Evolutionary conservation across 1,140 invertebrate genomes (phyloP), one percentile per base, ranked within the genome.

Genomic region (Aphidius ervi): DNA sequence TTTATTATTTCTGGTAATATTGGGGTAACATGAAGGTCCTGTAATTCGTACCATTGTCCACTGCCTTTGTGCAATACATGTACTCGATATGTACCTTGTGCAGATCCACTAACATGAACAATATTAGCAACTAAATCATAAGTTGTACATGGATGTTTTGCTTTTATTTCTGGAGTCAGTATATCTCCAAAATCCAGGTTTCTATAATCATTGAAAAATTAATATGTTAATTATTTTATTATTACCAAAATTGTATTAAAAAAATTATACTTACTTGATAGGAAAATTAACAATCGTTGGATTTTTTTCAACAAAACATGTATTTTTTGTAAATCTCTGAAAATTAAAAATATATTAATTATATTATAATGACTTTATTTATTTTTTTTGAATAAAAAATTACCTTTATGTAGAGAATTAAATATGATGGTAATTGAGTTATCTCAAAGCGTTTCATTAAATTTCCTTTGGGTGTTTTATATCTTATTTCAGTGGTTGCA

Each of bases 231-330:
- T 16, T 1, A 16, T 16, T 16, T 16, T 16, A 56, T 63, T 67
- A 59, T 39, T 60, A 59, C 55, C 23, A 31, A 46, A 41, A 46
- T 49, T 3, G 47, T 57, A 49, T 61, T 20, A 1, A 37, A 48
- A 43, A 57, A 47, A 48, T 9, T 10, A 10, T 55, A 88, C 90
- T 89, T 82, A 97, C 93, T 94, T 97, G 47, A 99, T 94, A 6
- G 97, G 97, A 76, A 99, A 99, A 80, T 99, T 99, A 1, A 99
- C 97, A 74, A 99, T 99, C 0, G 98, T 99, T 8, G 95, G 95
- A 85, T 99, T 99, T 79, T 99, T 99, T 74, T 99, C 98, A 9
- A 97, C 86, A 71, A 97, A 98, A 80, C 99, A 99, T 40, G 95
- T 97, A 77, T 99, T 99, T 79, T 97, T 99, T 4, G 95, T 98